Evolutionary conservation across 2,113 vertebrate genomes (phyloP).

Genomic region (Camelus bactrianus): DNA sequence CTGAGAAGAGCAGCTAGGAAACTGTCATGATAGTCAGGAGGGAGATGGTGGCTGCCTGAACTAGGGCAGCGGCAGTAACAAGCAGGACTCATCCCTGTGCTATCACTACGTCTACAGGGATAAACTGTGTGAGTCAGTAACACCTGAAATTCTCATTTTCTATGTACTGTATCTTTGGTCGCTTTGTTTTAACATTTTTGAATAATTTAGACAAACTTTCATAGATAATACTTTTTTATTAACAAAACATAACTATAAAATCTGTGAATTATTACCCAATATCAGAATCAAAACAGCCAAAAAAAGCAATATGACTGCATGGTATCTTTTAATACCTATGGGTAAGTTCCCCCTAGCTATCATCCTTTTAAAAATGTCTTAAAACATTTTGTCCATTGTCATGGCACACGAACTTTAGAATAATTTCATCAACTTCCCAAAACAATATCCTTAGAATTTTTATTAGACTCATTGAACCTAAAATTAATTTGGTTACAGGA

Average conservation of each 20-base stretch:
- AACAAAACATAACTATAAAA: neutral
- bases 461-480: slow-evolving; percentile 26
- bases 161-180: neutral
- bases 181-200: neutral
- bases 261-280: slow-evolving; percentile 25
- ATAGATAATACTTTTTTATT: neutral
- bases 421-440: slow-evolving; percentile 35
- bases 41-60: neutral
- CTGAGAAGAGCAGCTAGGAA: neutral
- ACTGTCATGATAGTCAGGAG: neutral
- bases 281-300: neutral
- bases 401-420: neutral
- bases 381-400: neutral
- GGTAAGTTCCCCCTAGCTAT: neutral
- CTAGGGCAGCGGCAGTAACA: neutral
- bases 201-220: neutral
- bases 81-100: neutral
- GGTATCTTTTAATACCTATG: neutral
- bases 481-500: slow-evolving; percentile 47
- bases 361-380: slow-evolving; percentile 26
- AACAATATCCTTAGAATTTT: slow-evolving; percentile 5
- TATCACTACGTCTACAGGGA: neutral
- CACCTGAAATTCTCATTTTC: neutral
- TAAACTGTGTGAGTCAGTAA: neutral
- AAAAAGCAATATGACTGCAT: neutral